phyloP scores from a whole-genome alignment of 2,888 invertebrate species.

The Scaptodrosophila latifasciaeformis region DNA sequence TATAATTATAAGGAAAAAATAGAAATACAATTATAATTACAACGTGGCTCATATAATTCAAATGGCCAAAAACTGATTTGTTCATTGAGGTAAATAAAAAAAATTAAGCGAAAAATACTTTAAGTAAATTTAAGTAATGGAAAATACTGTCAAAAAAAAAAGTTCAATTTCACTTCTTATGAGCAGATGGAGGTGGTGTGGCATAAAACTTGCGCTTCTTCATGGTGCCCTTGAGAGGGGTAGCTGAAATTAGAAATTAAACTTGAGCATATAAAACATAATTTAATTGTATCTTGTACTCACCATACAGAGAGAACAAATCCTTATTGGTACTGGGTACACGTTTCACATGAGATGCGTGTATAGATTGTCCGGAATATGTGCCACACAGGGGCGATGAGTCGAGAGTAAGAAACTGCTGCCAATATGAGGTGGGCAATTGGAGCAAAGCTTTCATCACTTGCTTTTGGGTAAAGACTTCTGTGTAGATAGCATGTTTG shows the following conservation, averaged over 20 bases:
- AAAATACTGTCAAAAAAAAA: slow-evolving; percentile 15
- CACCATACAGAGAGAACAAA: slow-evolving; percentile 69
- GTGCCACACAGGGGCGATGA: slow-evolving; percentile 24
- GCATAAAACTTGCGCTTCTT: slow-evolving; percentile 73
- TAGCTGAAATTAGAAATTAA: slow-evolving; percentile 49
- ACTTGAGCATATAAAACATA: slow-evolving; percentile 4
- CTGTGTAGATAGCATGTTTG: slow-evolving; percentile 83
- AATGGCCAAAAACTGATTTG: no score
- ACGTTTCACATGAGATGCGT: slow-evolving; percentile 28
- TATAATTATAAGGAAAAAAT: no score
- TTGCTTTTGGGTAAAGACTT: slow-evolving; percentile 85
- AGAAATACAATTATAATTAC: no score
- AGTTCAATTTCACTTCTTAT: slow-evolving; percentile 51
- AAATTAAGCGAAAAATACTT: slow-evolving; percentile 31
- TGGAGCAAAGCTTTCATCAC: slow-evolving; percentile 83
- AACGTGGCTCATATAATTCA: no score
- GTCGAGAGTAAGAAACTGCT: slow-evolving; percentile 59
- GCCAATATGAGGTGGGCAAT: slow-evolving; percentile 86
- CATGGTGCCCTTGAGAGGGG: slow-evolving; percentile 71
- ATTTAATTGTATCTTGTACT: slow-evolving; percentile 20
- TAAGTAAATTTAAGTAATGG: slow-evolving; percentile 48
- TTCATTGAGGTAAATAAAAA: no score
- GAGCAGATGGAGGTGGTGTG: slow-evolving; percentile 65
- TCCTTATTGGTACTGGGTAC: slow-evolving; percentile 59
- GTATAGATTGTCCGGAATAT: not conserved